phyloP scores from a whole-genome alignment of 2,888 invertebrate genomes.

The Andrena praecox region DNA sequence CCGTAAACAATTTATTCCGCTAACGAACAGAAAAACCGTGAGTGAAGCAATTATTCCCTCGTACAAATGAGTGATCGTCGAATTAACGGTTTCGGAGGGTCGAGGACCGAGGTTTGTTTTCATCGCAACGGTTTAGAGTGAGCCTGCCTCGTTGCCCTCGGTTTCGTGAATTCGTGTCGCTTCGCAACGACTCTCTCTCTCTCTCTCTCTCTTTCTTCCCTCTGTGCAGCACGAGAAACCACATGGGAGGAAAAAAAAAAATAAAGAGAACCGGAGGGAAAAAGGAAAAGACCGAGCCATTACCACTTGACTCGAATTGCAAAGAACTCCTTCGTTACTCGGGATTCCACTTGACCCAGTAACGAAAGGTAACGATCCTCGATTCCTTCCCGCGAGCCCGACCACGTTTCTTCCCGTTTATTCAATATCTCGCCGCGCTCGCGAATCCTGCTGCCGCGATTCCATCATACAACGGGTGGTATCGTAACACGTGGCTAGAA shows the following conservation, averaged over 20 bases:
- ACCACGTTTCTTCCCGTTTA: conserved; percentile 48
- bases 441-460: conserved; percentile 5
- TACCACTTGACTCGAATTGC: conserved; percentile 64
- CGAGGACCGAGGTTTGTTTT: not conserved
- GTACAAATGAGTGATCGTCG: not conserved
- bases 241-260: not conserved
- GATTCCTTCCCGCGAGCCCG: conserved; percentile 49
- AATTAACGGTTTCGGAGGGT: conserved; percentile 9
- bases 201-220: not conserved
- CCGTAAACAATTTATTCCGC: conserved; percentile 4
- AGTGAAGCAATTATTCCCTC: not conserved
- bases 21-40: conserved; percentile 2
- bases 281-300: conserved; percentile 47
- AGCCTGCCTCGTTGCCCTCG: conserved; percentile 13
- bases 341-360: conserved; percentile 62
- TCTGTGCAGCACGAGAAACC: conserved; percentile 11
- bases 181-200: conserved; percentile 1
- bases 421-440: conserved; percentile 40
- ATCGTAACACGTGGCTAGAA: not conserved
- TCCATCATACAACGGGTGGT: not conserved
- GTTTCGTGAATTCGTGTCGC: conserved; percentile 29
- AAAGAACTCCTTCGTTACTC: conserved; percentile 66
- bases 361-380: conserved; percentile 67
- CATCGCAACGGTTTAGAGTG: conserved; percentile 21
- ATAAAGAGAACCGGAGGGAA: conserved; percentile 2